phyloP scores from a whole-genome alignment of 2,888 invertebrate genomes.

The Zele albiditarsus region DNA sequence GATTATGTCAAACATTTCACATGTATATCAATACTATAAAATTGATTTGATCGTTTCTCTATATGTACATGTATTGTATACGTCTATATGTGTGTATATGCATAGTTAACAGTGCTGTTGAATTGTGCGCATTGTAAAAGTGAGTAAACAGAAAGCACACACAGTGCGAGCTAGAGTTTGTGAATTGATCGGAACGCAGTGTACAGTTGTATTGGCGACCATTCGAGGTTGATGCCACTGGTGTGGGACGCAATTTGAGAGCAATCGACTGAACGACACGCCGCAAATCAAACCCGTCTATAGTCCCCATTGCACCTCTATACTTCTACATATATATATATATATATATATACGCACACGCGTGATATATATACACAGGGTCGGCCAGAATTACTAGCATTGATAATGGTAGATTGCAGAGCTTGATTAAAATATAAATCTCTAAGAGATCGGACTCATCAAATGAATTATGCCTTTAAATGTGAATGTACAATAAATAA shows the following conservation, averaged over 20 bases:
- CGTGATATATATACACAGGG: neutral
- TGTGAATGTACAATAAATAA: too few relatives aligned
- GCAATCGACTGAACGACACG: constrained; percentile 71
- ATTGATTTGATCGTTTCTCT: neutral
- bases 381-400: too few relatives aligned
- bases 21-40: neutral
- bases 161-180: neutral
- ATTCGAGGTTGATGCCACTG: constrained; percentile 56
- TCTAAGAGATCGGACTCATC: too few relatives aligned
- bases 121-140: constrained; percentile 6
- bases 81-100: neutral
- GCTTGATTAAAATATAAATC: too few relatives aligned
- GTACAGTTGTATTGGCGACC: constrained; percentile 17
- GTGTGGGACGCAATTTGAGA: constrained; percentile 68
- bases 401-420: too few relatives aligned
- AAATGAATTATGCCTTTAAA: too few relatives aligned
- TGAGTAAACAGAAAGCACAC: constrained; percentile 3
- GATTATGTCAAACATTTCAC: neutral
- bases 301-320: constrained; percentile 51
- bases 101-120: constrained; percentile 5
- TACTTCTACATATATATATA: constrained; percentile 26
- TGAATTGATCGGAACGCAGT: constrained; percentile 5
- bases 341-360: constrained; percentile 39
- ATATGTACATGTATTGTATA: neutral
- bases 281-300: constrained; percentile 70